phyloP scores from a whole-genome alignment of 53 echinoderm and acorn worm species.

The Luidia sarsii region DNA sequence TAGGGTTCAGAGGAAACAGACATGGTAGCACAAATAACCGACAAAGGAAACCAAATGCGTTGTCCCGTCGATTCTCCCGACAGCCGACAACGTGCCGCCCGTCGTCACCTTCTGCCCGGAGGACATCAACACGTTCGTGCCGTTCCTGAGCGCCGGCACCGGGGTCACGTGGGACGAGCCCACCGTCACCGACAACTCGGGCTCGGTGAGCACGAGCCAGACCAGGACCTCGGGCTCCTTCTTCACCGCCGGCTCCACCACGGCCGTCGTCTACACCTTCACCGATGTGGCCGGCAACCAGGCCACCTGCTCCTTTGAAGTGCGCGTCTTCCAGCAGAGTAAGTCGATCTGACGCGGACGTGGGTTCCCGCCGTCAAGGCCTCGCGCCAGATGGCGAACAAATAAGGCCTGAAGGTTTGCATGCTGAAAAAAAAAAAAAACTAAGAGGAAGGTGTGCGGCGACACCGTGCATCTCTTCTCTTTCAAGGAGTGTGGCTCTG shows the following conservation, averaged over 20 bases:
- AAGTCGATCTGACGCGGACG: too few species aligned
- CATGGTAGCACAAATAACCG: too few species aligned
- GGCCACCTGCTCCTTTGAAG: slow-evolving; percentile 41
- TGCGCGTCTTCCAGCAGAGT: slow-evolving; percentile 40
- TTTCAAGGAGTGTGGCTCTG: too few species aligned
- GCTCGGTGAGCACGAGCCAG: slow-evolving; percentile 35
- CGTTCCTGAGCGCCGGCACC: slow-evolving; percentile 34
- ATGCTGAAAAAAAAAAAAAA: too few species aligned
- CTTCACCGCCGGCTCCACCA: slow-evolving; percentile 5
- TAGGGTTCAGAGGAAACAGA: too few species aligned
- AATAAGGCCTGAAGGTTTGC: too few species aligned
- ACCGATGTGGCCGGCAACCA: slow-evolving; percentile 43
- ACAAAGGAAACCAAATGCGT: neutral
- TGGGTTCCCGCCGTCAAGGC: too few species aligned
- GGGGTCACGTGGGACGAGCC: slow-evolving; percentile 53
- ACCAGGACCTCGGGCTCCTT: slow-evolving; percentile 26
- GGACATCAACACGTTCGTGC: slow-evolving; percentile 34
- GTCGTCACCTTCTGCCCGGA: slow-evolving; percentile 40
- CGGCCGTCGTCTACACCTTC: slow-evolving; percentile 38
- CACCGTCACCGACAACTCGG: slow-evolving; percentile 51
- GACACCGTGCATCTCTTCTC: too few species aligned
- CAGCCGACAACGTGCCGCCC: slow-evolving; percentile 35
- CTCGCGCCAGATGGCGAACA: too few species aligned
- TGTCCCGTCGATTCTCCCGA: neutral
- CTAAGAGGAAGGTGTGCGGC: too few species aligned